A percentile compares a stretch with the other conserved stretches of the same genome.
Conservation (phyloP, 2,797 vertebrate genomes). For the Sphenodon punctatus region DNA sequence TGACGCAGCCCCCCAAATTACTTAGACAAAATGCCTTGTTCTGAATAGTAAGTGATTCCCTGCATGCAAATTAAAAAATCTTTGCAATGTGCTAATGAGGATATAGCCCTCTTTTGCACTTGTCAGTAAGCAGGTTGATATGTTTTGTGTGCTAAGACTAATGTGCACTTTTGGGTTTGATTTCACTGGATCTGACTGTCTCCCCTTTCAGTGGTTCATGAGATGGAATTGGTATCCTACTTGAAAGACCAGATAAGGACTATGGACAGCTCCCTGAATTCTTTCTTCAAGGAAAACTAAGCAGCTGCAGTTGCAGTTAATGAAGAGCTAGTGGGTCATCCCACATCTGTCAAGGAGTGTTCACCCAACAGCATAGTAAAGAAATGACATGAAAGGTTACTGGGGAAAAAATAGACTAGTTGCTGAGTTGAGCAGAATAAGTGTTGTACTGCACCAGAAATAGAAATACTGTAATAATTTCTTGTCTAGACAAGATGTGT, state of each 20-base stretch:
- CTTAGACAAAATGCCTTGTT: background rate
- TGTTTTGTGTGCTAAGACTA: background rate
- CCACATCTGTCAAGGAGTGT: background rate
- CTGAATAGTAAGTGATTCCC: background rate
- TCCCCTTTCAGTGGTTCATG: background rate
- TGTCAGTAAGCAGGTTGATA: background rate
- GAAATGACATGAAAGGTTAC: background rate
- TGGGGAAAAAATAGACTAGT: background rate
- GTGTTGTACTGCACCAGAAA: background rate
- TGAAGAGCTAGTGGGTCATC: background rate
- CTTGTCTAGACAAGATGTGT: background rate
- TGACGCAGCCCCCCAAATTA: no score
- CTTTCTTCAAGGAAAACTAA: background rate
- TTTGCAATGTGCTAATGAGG: background rate
- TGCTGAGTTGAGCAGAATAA: conserved; percentile 1
- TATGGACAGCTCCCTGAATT: background rate
- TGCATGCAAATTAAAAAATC: background rate
- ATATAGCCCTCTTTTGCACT: background rate
- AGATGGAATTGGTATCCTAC: background rate
- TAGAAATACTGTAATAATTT: background rate
- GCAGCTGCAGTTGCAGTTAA: background rate
- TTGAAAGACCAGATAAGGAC: background rate
- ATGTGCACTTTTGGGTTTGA: background rate
- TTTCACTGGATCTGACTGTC: accelerated
- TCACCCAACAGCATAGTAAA: background rate